These are phyloP conservation scores for Gasterosteus aculeatus DNA, from an alignment of 2,113 vertebrate genomes.

Conservation along the genomic window DNA sequence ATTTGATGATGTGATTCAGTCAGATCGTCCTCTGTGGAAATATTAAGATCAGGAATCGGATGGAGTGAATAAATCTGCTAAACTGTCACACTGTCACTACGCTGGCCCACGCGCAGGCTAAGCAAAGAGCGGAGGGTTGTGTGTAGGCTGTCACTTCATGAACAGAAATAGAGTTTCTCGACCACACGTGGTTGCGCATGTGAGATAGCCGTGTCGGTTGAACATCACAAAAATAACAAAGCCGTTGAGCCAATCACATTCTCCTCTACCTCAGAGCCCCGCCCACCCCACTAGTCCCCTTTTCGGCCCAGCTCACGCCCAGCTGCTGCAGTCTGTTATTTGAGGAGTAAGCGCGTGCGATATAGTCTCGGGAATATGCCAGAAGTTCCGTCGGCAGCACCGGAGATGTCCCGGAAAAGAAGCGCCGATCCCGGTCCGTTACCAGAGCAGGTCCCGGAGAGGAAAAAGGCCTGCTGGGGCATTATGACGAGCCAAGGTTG, in stretches of 20 bases:
- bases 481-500: conserved; percentile 97
- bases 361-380: conserved; percentile 69
- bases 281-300: neutral
- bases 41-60: too few species aligned
- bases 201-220: conserved; percentile 42
- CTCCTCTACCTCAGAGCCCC: conserved; percentile 52
- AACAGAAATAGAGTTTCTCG: conserved; percentile 27
- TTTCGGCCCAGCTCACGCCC: neutral
- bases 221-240: conserved; percentile 64
- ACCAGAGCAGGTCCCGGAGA: conserved; percentile 76
- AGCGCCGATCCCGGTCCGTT: conserved; percentile 52
- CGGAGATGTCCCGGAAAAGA: conserved; percentile 63
- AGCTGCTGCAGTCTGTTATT: conserved; percentile 34
- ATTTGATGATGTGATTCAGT: neutral
- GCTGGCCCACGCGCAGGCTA: neutral
- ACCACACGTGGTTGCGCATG: conserved; percentile 51
- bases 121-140: neutral
- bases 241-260: conserved; percentile 68
- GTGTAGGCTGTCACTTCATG: neutral
- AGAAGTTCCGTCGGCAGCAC: conserved; percentile 61
- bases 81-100: neutral
- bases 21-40: neutral
- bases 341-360: neutral
- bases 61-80: neutral
- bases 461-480: conserved; percentile 88